These are phyloP conservation scores for Elachura formosa DNA, from an alignment of 2,113 vertebrate species.

Conservation along the genomic window DNA sequence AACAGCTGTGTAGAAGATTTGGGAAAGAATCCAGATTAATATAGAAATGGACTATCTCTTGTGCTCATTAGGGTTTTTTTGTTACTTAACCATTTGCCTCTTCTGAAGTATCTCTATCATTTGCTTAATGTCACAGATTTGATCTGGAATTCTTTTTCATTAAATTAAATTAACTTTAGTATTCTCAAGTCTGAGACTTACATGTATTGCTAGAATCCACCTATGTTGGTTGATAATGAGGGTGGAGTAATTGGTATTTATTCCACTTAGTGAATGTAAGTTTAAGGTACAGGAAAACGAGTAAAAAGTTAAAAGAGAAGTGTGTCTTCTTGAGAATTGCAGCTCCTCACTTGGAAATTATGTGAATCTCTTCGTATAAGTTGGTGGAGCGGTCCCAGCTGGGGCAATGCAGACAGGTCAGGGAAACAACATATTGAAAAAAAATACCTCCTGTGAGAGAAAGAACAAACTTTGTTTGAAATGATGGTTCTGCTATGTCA, in stretches of 20 bases:
- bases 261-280: background rate
- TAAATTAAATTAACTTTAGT: background rate
- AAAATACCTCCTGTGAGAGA: background rate
- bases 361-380: background rate
- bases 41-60: background rate
- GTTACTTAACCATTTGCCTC: background rate
- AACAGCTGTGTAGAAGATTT: background rate
- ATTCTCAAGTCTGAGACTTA: background rate
- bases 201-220: background rate
- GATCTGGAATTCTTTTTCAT: background rate
- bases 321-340: background rate
- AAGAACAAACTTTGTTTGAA: background rate
- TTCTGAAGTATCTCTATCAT: background rate
- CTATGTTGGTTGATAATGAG: background rate
- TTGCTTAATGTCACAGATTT: background rate
- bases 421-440: background rate
- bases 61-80: background rate
- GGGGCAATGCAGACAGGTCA: background rate
- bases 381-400: background rate
- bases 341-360: background rate
- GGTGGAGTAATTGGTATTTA: background rate
- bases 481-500: background rate
- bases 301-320: background rate
- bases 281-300: background rate
- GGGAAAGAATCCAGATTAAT: background rate